A percentile compares a stretch with the other conserved stretches of the same genome.
Evolutionary conservation across 2,113 vertebrate genomes (phyloP).

Genomic region (Plotosus lineatus): DNA sequence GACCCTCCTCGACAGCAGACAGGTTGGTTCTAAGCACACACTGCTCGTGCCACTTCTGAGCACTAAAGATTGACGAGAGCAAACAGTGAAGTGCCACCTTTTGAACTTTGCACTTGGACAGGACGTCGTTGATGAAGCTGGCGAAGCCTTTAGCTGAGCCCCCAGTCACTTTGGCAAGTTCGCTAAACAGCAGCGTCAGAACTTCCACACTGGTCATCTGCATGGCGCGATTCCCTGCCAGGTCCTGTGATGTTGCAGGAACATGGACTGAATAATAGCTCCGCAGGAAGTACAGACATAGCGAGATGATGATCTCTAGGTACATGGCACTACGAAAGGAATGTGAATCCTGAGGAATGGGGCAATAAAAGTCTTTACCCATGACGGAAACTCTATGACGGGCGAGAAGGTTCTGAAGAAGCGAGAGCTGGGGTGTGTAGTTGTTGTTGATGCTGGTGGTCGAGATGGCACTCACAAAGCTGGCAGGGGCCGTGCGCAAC

Average conservation of each 20-base stretch:
- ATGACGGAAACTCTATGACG: constrained; percentile 96
- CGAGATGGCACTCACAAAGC: constrained; percentile 95
- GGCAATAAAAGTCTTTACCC: constrained; percentile 98
- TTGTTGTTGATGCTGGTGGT: constrained; percentile 97
- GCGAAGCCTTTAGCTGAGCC: constrained; percentile 95
- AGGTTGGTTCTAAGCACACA: constrained; percentile 80
- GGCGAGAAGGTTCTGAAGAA: constrained; percentile 94
- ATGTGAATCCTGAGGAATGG: constrained; percentile 92
- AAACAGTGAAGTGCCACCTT: constrained; percentile 95
- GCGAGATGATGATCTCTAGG: constrained; percentile 94
- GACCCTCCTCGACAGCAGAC: constrained; percentile 87
- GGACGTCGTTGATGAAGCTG: constrained; percentile 94
- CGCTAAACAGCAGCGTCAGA: constrained; percentile 89
- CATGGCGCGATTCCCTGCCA: constrained; percentile 96
- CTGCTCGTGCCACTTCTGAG: constrained; percentile 95
- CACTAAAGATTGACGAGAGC: constrained; percentile 93
- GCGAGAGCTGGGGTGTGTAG: constrained; percentile 91
- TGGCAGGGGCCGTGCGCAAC: constrained; percentile 86
- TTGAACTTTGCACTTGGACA: constrained; percentile 98
- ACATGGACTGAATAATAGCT: constrained; percentile 95
- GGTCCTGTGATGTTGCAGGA: constrained; percentile 84
- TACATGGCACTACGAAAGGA: constrained; percentile 98
- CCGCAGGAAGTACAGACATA: constrained; percentile 92
- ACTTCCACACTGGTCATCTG: constrained; percentile 97
- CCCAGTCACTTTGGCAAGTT: constrained; percentile 90